Conservation (phyloP, 2,113 vertebrate species). For the Lamprotornis superbus region DNA sequence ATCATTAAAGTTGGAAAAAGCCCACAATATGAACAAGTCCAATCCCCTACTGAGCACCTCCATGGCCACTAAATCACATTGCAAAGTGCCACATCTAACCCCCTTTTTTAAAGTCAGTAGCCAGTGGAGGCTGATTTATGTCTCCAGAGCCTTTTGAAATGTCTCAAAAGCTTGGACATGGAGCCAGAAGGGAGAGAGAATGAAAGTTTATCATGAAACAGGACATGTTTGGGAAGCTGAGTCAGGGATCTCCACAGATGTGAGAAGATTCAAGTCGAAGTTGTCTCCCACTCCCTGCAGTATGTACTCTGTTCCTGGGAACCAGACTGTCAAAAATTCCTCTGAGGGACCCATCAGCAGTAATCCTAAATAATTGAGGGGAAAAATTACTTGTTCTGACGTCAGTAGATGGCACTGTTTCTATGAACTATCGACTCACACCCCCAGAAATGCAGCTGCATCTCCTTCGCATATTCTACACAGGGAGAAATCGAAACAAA, state of each 20-base stretch:
- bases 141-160: background rate
- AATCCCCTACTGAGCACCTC: background rate
- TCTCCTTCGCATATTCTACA: background rate
- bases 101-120: background rate
- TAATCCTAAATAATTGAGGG: background rate
- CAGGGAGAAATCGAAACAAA: background rate
- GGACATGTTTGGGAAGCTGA: background rate
- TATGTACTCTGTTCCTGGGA: background rate
- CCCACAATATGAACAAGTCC: background rate
- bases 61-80: background rate
- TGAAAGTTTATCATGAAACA: background rate
- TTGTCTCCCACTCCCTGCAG: background rate
- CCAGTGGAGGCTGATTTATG: background rate
- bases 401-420: conserved; percentile 68
- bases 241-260: background rate
- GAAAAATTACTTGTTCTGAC: background rate
- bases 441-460: background rate
- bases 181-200: background rate
- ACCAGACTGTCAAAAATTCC: background rate
- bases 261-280: background rate
- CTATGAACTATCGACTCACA: conserved; percentile 26
- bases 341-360: accelerated
- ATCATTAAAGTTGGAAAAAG: background rate
- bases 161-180: background rate
- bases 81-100: background rate